Evolutionary conservation across 2,888 invertebrate genomes (phyloP), one percentile per base, ranked within the genome.

Genomic region (Hypsopygia costalis): DNA sequence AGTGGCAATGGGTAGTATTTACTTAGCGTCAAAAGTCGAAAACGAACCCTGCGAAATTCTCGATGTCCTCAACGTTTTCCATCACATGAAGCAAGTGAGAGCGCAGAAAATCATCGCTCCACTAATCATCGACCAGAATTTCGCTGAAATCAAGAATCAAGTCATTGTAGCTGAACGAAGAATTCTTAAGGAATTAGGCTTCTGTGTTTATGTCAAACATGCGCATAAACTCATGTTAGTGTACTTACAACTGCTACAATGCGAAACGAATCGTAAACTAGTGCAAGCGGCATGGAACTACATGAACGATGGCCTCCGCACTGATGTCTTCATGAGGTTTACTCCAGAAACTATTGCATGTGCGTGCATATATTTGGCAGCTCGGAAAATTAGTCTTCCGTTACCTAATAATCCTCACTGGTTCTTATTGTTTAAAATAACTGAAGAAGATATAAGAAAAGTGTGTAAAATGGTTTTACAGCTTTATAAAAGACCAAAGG

Each of bases 261-360:
- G 94, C 64, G 96, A 98, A 68, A 94, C 94, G 68, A 94, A 98
- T 76, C 92, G 93, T 42, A 93, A 94, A 53, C 90, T 99, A 28
- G 96, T 98, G 93, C 99, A 99, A 77, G 93, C 95, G 79, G 94
- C 99, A 1, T 99, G 99, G 99, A 99, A 99, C 78, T 99, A 98
- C 81, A 99, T 99, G 99, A 99, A 99, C 77, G 99, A 99, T 89
- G 97, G 98, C 0, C 86, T 99, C 34, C 91, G 99, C 25, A 98
- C 98, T 0, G 97, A 99, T 80, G 98, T 98, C 0, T 99, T 99
- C 77, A 94, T 99, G 73, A 92, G 97, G 33, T 98, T 97, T 74
- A 94, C 95, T 44, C 98, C 99, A 0, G 99, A 99, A 77, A 97
- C 98, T 0, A 98, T 99, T 41, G 99, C 99, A 0, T 98, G 98